Evolutionary conservation across 2,113 vertebrate species (phyloP).

Genomic region (Campylomormyrus tamandua): DNA sequence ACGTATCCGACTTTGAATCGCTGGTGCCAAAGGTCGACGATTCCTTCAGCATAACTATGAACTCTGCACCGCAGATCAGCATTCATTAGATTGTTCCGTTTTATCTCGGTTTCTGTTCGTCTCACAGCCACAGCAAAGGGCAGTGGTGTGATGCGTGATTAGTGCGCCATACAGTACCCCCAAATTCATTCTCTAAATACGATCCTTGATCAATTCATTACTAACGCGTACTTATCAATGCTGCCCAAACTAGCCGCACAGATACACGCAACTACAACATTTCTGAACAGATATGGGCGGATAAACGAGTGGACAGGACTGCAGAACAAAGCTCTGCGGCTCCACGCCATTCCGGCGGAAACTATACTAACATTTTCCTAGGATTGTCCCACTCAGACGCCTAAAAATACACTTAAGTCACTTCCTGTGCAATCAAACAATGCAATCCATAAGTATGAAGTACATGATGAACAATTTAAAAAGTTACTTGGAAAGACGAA

Average conservation of each 20-base stretch:
- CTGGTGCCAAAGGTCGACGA: neutral
- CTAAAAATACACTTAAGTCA: neutral
- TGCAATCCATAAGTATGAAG: neutral
- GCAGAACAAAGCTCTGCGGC: neutral
- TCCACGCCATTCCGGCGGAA: neutral
- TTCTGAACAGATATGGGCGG: neutral
- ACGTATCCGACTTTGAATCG: neutral
- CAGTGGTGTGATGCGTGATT: neutral
- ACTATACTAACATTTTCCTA: neutral
- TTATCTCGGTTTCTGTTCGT: neutral
- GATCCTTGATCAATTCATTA: neutral
- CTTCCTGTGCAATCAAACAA: neutral
- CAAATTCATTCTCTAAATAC: neutral
- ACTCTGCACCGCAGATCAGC: neutral
- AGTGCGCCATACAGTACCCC: neutral
- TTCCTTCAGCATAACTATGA: neutral
- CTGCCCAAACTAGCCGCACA: neutral
- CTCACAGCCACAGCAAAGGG: neutral
- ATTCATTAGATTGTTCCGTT: neutral
- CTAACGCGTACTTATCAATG: neutral
- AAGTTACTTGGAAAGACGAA: neutral
- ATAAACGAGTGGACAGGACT: neutral
- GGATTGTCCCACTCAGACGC: neutral
- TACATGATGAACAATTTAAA: neutral
- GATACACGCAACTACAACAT: neutral